Evolutionary conservation across 2,113 vertebrate species (phyloP).

Genomic region (Leucoraja erinaceus): DNA sequence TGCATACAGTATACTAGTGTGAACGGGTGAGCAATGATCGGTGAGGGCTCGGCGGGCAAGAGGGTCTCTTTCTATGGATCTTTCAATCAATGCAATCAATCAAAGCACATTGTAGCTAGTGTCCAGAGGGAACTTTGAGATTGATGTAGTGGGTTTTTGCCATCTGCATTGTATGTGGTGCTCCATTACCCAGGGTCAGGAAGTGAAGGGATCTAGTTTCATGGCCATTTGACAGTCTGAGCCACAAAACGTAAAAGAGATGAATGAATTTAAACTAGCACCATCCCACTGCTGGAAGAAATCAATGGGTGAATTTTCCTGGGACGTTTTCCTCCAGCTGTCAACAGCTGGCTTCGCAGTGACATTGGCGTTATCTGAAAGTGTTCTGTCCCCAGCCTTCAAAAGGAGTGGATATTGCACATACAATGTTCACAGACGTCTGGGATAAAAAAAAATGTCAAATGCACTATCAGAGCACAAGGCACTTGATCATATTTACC

Average conservation of each 20-base stretch:
- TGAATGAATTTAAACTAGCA: background rate
- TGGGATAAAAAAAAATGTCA: background rate
- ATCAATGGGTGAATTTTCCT: background rate
- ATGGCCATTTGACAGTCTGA: constrained; percentile 11
- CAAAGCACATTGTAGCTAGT: too few relatives aligned
- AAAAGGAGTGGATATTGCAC: background rate
- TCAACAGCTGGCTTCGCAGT: background rate
- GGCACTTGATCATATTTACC: too few relatives aligned
- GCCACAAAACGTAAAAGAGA: background rate
- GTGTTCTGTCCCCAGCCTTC: background rate
- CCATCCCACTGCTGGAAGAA: background rate
- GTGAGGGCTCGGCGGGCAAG: too few relatives aligned
- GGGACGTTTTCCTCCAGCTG: background rate
- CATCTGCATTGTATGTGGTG: too few relatives aligned
- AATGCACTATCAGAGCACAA: too few relatives aligned
- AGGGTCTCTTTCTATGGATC: too few relatives aligned
- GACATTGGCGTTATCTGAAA: background rate
- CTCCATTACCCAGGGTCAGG: background rate
- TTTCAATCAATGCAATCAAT: too few relatives aligned
- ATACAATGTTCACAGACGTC: too few relatives aligned
- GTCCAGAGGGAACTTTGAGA: too few relatives aligned
- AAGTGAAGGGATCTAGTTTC: background rate
- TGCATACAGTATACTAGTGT: too few relatives aligned
- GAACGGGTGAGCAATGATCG: too few relatives aligned
- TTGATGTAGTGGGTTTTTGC: too few relatives aligned